Conservation (phyloP, 2,113 vertebrate species). For the western clawed frog (Xenopus tropicalis) region DNA sequence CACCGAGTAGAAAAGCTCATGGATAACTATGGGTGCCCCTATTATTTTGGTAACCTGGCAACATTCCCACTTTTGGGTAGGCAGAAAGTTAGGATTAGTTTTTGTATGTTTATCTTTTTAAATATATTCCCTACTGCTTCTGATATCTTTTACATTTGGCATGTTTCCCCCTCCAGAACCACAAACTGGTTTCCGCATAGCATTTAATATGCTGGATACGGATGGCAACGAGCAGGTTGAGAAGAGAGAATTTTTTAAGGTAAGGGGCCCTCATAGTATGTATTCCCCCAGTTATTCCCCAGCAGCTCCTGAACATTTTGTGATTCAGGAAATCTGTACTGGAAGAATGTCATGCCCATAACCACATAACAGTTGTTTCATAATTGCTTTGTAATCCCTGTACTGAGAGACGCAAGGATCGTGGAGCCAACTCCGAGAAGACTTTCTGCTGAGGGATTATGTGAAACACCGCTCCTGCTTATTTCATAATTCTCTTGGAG, state of each 20-base stretch:
- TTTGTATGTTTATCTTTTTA: too few relatives aligned
- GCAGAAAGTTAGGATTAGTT: too few relatives aligned
- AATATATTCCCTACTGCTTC: too few relatives aligned
- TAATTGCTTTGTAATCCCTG: conserved; percentile 11
- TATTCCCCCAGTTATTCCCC: background rate
- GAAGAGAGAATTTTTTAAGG: conserved; percentile 92
- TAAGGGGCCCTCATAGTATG: conserved; percentile 52
- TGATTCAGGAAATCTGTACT: conserved; percentile 5
- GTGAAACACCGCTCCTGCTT: background rate
- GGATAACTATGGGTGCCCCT: too few relatives aligned
- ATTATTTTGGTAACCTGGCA: too few relatives aligned
- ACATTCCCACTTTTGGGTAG: too few relatives aligned
- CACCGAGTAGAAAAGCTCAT: too few relatives aligned
- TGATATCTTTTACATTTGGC: too few relatives aligned
- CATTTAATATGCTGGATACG: conserved; percentile 95
- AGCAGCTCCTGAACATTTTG: background rate
- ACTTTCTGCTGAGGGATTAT: background rate
- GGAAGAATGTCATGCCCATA: conserved; percentile 22
- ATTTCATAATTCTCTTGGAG: background rate
- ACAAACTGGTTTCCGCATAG: conserved; percentile 86
- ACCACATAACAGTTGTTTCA: conserved; percentile 5
- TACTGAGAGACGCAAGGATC: background rate
- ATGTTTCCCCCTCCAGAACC: conserved; percentile 74
- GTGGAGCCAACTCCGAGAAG: conserved; percentile 1
- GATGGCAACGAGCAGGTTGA: conserved; percentile 95